Evolutionary conservation across 1,140 invertebrate species (phyloP).

Genomic region (Caenorhabditis latens): DNA sequence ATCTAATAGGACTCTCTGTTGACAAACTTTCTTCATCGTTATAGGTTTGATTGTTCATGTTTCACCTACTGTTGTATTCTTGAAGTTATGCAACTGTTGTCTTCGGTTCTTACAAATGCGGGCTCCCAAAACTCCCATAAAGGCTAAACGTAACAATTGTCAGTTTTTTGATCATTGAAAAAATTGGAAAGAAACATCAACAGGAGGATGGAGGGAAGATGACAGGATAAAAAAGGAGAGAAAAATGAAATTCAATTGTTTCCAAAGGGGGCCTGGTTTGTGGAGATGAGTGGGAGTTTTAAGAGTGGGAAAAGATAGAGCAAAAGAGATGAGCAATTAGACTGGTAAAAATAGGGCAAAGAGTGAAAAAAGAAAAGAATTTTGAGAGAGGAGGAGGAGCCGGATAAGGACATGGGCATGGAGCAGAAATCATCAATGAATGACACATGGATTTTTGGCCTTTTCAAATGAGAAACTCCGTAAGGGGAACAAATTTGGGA

Average conservation of each 20-base stretch:
- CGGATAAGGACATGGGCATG: neutral
- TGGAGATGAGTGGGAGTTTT: constrained; percentile 34
- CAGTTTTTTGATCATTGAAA: neutral
- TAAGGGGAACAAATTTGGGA: too few relatives aligned
- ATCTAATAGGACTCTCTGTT: too few relatives aligned
- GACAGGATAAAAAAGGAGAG: neutral
- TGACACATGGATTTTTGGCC: neutral
- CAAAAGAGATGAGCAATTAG: constrained; percentile 42
- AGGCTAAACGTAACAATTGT: neutral
- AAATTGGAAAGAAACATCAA: neutral
- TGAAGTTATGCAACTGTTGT: too few relatives aligned
- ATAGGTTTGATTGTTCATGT: too few relatives aligned
- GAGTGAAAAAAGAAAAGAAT: constrained; percentile 24
- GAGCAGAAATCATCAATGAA: constrained; percentile 17
- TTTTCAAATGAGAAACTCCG: neutral
- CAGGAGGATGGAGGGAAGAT: neutral
- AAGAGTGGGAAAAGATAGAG: neutral
- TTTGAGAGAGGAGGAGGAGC: neutral
- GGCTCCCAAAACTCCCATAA: too few relatives aligned
- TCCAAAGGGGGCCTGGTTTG: neutral
- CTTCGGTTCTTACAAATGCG: too few relatives aligned
- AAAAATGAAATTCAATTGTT: constrained; percentile 43
- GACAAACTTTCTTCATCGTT: too few relatives aligned
- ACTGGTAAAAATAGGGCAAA: constrained; percentile 14
- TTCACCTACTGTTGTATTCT: too few relatives aligned